Evolutionary conservation across 2,113 vertebrate genomes (phyloP), one percentile per base, ranked within the genome.

Genomic region (Dasypus novemcinctus): DNA sequence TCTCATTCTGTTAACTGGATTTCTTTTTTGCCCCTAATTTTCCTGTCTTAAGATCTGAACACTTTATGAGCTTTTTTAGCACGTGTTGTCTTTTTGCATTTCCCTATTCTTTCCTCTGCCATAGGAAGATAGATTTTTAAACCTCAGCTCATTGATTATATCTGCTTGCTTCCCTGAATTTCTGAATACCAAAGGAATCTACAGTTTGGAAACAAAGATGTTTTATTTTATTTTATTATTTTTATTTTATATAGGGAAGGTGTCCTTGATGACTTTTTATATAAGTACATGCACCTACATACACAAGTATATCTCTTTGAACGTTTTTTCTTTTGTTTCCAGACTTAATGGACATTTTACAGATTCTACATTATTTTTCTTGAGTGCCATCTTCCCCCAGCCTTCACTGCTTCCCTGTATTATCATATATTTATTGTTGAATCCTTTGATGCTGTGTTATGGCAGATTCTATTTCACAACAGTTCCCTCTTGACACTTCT

Each of bases 91-190:
- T 64, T 46, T 75, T 72, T n/a, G n/a, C 7, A 2, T 25, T 36
- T 52, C 14, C 43, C 52, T 46, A 5, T 95, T 74, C 25, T 17
- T 61, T 52, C 68, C 33, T 72, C 31, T 74, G 21, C 17, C 20
- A 17, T 2, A 68, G 36, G 31, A 71, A 69, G 41, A 41, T 1
- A 41, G 38, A 68, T 57, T 49, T 83, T 61, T 63, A 33, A 90
- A 31, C 18, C 27, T 21, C 31, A 64, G 33, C 29, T 85, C 38
- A 21, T 0, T 21, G 57, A 87, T 20, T 61, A 6, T 4, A 15
- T n/a, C 31, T 33, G 87, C 27, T 86, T 84, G 52, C n/a, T 43
- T 69, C 29, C 78, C 63, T 43, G 41, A 82, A 38, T 91, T 94
- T 84, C 68, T 86, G 54, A 93, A 71, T 33, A 33, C 18, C 15